These are phyloP conservation scores for Lottia scabra DNA, from an alignment of 2,888 invertebrate species.

Conservation along the genomic window DNA sequence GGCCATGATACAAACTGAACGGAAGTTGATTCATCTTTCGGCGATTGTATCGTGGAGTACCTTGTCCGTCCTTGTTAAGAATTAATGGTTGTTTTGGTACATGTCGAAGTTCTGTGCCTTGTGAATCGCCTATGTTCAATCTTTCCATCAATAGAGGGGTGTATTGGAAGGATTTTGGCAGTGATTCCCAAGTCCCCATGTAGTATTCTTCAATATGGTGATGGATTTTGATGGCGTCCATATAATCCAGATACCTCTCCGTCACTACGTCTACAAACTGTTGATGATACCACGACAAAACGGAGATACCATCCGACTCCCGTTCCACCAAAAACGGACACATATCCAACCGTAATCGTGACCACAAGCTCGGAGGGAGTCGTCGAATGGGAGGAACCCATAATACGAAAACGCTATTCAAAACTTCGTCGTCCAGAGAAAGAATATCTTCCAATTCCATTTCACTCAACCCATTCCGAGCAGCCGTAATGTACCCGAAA, in stretches of 20 bases:
- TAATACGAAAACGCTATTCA: constrained; percentile 46
- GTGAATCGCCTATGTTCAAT: constrained; percentile 32
- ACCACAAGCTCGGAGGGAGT: constrained; percentile 54
- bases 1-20: constrained; percentile 47
- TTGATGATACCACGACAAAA: constrained; percentile 58
- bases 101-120: constrained; percentile 51
- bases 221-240: constrained; percentile 38
- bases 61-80: constrained; percentile 32
- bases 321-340: constrained; percentile 44
- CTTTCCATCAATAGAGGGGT: constrained; percentile 38
- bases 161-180: constrained; percentile 56
- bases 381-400: constrained; percentile 56
- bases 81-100: constrained; percentile 58
- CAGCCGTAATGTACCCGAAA: constrained; percentile 53
- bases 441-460: constrained; percentile 59
- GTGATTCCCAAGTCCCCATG: constrained; percentile 58
- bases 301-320: constrained; percentile 51
- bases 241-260: constrained; percentile 38
- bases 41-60: constrained; percentile 49
- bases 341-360: constrained; percentile 45
- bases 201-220: constrained; percentile 60
- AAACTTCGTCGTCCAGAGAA: constrained; percentile 56
- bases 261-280: constrained; percentile 49
- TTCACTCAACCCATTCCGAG: constrained; percentile 54
- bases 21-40: constrained; percentile 63